Evolutionary conservation across 1,140 invertebrate species (phyloP).

Genomic region (Philopotamus ludificatus): DNA sequence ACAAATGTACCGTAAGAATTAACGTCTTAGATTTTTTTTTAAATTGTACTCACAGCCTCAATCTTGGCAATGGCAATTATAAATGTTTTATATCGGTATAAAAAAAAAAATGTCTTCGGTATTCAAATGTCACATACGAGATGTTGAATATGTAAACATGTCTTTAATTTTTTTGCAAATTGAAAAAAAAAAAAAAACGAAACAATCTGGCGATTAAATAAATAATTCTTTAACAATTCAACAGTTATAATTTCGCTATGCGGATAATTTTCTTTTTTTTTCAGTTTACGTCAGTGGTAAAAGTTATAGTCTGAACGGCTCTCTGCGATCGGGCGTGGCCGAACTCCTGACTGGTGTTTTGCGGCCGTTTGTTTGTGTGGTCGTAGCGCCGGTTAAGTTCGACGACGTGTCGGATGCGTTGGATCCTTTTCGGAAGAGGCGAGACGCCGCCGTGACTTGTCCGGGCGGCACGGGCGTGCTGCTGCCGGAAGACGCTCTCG

Average conservation of each 20-base stretch:
- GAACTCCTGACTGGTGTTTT: constrained; percentile 48
- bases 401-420: constrained; percentile 68
- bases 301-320: constrained; percentile 52
- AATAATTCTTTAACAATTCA: constrained; percentile 6
- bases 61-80: neutral
- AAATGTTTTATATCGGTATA: neutral
- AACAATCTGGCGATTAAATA: neutral
- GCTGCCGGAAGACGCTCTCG: constrained; percentile 68
- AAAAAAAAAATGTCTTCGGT: neutral
- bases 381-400: constrained; percentile 44
- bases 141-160: neutral
- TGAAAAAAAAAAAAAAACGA: neutral
- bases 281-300: neutral
- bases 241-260: neutral
- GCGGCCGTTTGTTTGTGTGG: constrained; percentile 48
- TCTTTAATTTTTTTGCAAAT: neutral
- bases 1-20: neutral
- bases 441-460: constrained; percentile 60
- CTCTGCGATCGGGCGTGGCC: constrained; percentile 52
- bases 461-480: constrained; percentile 66
- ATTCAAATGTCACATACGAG: neutral
- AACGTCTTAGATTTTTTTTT: neutral
- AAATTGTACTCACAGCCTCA: constrained; percentile 7
- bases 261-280: neutral
- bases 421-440: constrained; percentile 64